Conservation (phyloP, 2,888 invertebrate species). For the Hydrotaea diabolus region DNA sequence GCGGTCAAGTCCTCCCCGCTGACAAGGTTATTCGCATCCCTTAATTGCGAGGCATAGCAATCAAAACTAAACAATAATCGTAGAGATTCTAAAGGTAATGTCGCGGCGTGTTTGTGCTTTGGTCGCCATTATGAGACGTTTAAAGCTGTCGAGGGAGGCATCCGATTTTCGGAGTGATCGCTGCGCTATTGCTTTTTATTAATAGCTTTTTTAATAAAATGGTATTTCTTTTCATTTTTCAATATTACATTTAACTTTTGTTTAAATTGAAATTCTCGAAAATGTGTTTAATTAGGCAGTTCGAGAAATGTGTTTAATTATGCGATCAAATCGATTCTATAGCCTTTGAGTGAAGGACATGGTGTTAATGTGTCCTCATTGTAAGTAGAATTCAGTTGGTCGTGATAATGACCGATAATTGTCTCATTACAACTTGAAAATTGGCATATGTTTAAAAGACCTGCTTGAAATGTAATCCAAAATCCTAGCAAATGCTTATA, state of each 20-base stretch:
- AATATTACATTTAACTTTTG: neutral
- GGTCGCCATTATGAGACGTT: neutral
- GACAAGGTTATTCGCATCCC: slow-evolving; percentile 24
- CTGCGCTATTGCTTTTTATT: neutral
- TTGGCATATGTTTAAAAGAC: too few species aligned
- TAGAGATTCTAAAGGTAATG: neutral
- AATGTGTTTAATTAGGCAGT: too few species aligned
- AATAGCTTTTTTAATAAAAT: neutral
- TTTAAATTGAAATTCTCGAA: too few species aligned
- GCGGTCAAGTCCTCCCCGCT: neutral
- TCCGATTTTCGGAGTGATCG: neutral
- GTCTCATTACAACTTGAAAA: too few species aligned
- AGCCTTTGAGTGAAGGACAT: too few species aligned
- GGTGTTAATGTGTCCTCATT: too few species aligned
- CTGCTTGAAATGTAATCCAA: too few species aligned
- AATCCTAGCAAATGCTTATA: too few species aligned
- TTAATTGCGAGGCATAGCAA: slow-evolving; percentile 9
- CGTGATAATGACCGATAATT: too few species aligned
- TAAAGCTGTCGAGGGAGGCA: neutral
- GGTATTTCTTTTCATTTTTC: neutral
- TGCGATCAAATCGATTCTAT: too few species aligned
- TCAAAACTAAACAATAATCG: neutral
- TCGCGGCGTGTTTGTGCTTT: slow-evolving; percentile 20
- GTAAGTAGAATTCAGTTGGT: too few species aligned
- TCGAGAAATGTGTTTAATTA: too few species aligned